Evolutionary conservation across 2,888 invertebrate species (phyloP), one percentile per base, ranked within the genome.

Genomic region (Monochamus alternatus): DNA sequence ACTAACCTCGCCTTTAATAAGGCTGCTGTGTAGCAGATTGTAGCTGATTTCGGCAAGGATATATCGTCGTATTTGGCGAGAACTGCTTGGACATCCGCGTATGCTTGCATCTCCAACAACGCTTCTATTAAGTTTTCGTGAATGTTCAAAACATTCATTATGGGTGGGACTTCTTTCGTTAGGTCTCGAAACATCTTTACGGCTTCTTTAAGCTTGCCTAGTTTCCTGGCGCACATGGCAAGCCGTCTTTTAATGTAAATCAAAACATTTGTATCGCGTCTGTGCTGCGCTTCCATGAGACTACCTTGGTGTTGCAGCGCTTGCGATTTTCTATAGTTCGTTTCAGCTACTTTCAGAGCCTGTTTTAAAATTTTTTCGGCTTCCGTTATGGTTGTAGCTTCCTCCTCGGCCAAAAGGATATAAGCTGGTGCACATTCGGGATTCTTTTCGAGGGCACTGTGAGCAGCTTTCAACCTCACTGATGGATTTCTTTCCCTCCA

Each of bases 51-150:
- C 69, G 98, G 97, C 86, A 97, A 90, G 83, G 95, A 96, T 82
- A 97, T 96, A 89, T 98, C 98, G 89, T 98, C 98, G 89, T 97
- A 96, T 89, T 96, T 96, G 22, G 97, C 96, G 79, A 97, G 89
- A 22, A 97, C 95, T 52, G 96, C 96, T 89, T 97, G 97, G 64
- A 97, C 98, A 90, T 99, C 99, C 3, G 97, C 97, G 88, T 98
- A 99, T 0, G 97, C 96, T 89, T 98, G 97, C 93, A 97, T 95
- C 90, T 98, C 98, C 74, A 99, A 90, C 82, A 98, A 90, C 72
- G 96, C 96, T 91, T 99, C 99, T 83, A 99, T 96, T 81, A 99
- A 92, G 90, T 98, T 98, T 91, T 99, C 99, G 87, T 97, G 97
- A 81, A 98, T 95, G 87, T 97, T 96, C 79, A 98, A 92, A 78